These are phyloP conservation scores for Proales similis DNA, from an alignment of 1,140 invertebrate species.

Conservation along the genomic window DNA sequence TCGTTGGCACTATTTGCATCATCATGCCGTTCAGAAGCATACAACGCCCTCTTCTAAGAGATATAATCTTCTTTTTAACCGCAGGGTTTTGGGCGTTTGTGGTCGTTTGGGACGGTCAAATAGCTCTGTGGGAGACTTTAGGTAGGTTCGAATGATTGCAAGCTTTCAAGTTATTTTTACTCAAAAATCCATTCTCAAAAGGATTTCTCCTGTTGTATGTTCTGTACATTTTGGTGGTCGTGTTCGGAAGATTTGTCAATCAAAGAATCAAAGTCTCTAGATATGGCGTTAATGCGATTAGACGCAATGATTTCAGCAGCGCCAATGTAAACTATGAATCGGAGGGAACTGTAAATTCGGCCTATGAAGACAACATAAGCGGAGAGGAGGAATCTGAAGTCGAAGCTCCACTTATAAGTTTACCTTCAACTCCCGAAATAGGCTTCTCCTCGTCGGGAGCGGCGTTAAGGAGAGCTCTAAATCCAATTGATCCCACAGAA, in stretches of 20 bases:
- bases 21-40: constrained; percentile 59
- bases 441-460: constrained; percentile 6
- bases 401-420: background rate
- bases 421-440: constrained; percentile 19
- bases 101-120: constrained; percentile 51
- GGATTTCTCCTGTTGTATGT: constrained; percentile 59
- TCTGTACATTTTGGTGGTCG: constrained; percentile 59
- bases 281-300: background rate
- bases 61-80: constrained; percentile 61
- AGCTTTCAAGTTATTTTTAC: background rate
- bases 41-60: constrained; percentile 61
- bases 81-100: constrained; percentile 56
- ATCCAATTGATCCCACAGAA: constrained; percentile 35
- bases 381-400: constrained; percentile 33
- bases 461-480: constrained; percentile 19
- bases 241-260: constrained; percentile 54
- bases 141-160: constrained; percentile 43
- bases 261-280: constrained; percentile 40
- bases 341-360: constrained; percentile 6
- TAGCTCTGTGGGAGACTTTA: constrained; percentile 53
- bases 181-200: constrained; percentile 42
- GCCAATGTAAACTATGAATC: background rate
- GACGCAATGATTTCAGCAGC: constrained; percentile 26
- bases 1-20: constrained; percentile 60
- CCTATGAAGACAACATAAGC: background rate